These are phyloP conservation scores for Gonioctena quinquepunctata DNA, from an alignment of 1,140 invertebrate species.

Conservation along the genomic window DNA sequence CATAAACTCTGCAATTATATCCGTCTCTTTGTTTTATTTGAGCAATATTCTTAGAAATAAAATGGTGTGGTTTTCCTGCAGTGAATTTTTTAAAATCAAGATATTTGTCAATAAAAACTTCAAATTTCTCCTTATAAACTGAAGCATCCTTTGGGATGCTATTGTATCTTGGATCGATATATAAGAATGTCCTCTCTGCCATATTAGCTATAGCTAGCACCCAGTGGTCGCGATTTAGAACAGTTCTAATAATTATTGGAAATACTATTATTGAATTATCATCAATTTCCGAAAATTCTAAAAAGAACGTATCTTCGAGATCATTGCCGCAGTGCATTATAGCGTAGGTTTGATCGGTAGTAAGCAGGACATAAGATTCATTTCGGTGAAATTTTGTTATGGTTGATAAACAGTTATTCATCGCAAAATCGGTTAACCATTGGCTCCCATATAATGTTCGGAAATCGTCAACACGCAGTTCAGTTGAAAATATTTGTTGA, in stretches of 20 bases:
- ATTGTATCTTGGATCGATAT: conserved; percentile 2
- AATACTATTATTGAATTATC: background rate
- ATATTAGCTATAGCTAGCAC: too few species aligned
- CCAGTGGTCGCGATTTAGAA: background rate
- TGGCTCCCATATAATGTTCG: background rate
- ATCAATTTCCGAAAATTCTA: background rate
- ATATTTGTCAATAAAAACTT: background rate
- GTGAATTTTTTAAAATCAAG: too few species aligned
- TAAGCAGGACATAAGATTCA: background rate
- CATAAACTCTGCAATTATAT: too few species aligned
- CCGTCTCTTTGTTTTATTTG: too few species aligned
- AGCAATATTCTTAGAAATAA: too few species aligned
- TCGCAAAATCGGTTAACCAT: background rate
- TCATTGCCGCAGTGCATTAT: background rate
- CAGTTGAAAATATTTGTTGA: background rate
- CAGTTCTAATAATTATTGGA: background rate
- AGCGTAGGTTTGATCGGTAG: background rate
- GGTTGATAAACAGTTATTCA: background rate
- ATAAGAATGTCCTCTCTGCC: background rate
- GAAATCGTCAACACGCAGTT: background rate
- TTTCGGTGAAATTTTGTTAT: background rate
- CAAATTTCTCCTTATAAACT: background rate
- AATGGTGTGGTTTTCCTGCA: too few species aligned
- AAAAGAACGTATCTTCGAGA: background rate
- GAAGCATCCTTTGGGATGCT: background rate